phyloP scores from a whole-genome alignment of 2,888 invertebrate genomes.

The Anthophora plumipes region DNA sequence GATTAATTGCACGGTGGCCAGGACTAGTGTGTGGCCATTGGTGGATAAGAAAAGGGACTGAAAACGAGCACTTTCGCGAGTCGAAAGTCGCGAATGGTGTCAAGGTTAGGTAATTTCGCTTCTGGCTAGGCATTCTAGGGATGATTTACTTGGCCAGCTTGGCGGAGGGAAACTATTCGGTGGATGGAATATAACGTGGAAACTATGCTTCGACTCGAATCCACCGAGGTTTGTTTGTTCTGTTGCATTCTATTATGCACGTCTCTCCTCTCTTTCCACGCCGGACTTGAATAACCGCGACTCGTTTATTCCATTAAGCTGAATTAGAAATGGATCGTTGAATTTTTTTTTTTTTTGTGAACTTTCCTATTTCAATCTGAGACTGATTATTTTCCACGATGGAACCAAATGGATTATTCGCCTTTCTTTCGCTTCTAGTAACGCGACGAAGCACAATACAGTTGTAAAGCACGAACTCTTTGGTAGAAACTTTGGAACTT shows the following conservation, averaged over 20 bases:
- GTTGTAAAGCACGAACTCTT: too few species aligned
- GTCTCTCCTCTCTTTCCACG: too few species aligned
- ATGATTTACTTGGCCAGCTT: slow-evolving; percentile 45
- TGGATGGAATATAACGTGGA: background rate
- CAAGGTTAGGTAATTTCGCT: slow-evolving; percentile 51
- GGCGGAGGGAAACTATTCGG: slow-evolving; percentile 42
- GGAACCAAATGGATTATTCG: too few species aligned
- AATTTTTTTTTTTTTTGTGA: too few species aligned
- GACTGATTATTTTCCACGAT: too few species aligned
- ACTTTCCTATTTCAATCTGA: too few species aligned
- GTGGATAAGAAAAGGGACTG: slow-evolving; percentile 25
- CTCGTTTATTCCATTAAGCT: background rate
- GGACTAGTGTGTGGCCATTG: background rate
- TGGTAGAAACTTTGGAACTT: too few species aligned
- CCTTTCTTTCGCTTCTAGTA: too few species aligned
- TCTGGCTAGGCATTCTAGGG: slow-evolving; percentile 32
- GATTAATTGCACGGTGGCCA: slow-evolving; percentile 33
- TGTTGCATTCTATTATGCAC: slow-evolving; percentile 10
- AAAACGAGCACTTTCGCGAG: slow-evolving; percentile 23
- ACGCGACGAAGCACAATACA: too few species aligned
- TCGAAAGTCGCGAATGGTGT: slow-evolving; percentile 50
- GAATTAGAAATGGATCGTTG: background rate
- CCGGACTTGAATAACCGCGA: slow-evolving; percentile 2
- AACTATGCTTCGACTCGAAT: slow-evolving; percentile 32
- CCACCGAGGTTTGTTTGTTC: slow-evolving; percentile 6